A percentile compares a stretch with the other conserved stretches of the same genome.
phyloP scores from a whole-genome alignment of 2,797 vertebrate species.

The Galago senegalensis region DNA sequence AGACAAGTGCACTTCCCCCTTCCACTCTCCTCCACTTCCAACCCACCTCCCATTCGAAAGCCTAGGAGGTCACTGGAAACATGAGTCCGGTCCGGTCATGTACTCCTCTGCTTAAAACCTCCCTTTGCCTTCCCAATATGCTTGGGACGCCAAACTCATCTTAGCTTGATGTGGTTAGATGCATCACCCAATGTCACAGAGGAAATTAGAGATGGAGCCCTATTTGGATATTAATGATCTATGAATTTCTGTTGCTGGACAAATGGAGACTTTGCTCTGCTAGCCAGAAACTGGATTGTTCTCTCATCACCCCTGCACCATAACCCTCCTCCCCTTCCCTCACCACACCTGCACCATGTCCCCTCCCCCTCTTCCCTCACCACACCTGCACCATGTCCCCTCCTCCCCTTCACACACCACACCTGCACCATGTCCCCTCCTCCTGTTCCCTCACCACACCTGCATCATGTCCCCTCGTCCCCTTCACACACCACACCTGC shows the following conservation, averaged over 20 bases:
- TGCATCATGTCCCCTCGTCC: no score
- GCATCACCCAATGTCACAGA: background rate
- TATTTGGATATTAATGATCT: background rate
- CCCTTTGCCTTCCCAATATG: background rate
- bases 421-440: no score
- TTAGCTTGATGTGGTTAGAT: background rate
- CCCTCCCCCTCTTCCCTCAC: no score
- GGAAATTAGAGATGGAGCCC: background rate
- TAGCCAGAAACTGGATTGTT: background rate
- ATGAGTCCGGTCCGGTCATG: background rate
- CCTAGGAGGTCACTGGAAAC: background rate
- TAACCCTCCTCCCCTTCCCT: background rate
- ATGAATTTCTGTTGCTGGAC: conserved; percentile 13
- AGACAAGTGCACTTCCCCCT: background rate
- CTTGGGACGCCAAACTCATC: background rate
- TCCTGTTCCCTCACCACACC: no score
- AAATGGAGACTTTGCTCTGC: background rate
- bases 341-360: no score
- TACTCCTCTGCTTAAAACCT: background rate
- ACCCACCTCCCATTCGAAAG: background rate
- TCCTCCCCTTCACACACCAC: no score
- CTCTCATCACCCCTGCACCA: background rate
- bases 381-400: no score
- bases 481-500: no score
- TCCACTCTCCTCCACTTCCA: background rate